Evolutionary conservation across 2,113 vertebrate species (phyloP).

Genomic region (Takifugu flavidus): DNA sequence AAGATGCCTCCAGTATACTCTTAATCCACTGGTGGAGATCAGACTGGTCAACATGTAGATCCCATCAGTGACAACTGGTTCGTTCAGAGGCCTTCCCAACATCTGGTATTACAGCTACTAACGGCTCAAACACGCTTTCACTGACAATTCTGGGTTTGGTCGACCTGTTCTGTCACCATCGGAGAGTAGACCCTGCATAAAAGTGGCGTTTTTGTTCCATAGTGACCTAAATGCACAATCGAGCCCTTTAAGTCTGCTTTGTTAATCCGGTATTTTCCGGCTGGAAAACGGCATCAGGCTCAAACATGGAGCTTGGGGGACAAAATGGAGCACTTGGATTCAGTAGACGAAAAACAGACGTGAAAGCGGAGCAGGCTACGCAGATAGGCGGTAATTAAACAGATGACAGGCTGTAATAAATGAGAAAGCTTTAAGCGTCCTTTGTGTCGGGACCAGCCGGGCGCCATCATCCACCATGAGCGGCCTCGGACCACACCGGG

Average conservation of each 20-base stretch:
- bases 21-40: too few relatives aligned
- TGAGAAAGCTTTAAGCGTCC: slow-evolving; percentile 18
- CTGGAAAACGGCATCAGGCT: slow-evolving; percentile 8
- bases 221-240: neutral
- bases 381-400: neutral
- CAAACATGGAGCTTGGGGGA: neutral
- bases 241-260: slow-evolving; percentile 17
- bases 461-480: slow-evolving; percentile 50
- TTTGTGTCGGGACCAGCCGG: slow-evolving; percentile 50
- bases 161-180: neutral
- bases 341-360: neutral
- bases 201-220: neutral
- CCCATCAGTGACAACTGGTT: slow-evolving; percentile 24
- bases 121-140: slow-evolving; percentile 9
- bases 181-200: neutral
- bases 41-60: too few relatives aligned
- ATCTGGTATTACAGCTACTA: slow-evolving; percentile 8
- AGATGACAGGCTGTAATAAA: neutral
- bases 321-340: neutral
- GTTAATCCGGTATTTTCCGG: slow-evolving; percentile 41
- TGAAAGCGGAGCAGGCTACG: neutral
- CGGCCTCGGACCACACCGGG: slow-evolving; percentile 28
- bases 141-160: slow-evolving; percentile 6
- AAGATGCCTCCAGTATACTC: too few relatives aligned
- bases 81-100: slow-evolving; percentile 6